These are phyloP conservation scores for Trilocha varians DNA, from an alignment of 2,888 invertebrate genomes.

Conservation along the genomic window DNA sequence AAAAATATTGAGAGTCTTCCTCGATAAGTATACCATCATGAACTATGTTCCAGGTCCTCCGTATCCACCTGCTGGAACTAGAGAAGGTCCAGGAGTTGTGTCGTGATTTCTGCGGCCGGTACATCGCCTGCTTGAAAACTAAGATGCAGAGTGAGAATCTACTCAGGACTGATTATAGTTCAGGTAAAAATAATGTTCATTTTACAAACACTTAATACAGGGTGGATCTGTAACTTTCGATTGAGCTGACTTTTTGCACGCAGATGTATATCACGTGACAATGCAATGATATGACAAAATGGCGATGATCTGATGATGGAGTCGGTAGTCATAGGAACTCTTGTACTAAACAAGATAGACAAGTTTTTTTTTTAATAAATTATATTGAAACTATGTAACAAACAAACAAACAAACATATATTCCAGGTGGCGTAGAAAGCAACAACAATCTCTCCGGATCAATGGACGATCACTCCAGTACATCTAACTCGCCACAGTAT, in stretches of 20 bases:
- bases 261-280: no score
- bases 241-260: no score
- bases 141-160: slow-evolving; percentile 93
- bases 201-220: no score
- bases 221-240: no score
- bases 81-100: slow-evolving; percentile 96
- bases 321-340: no score
- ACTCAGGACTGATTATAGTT: slow-evolving; percentile 84
- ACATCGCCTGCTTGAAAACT: slow-evolving; percentile 91
- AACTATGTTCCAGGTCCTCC: slow-evolving; percentile 82
- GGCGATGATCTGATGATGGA: no score
- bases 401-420: no score
- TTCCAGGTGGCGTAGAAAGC: slow-evolving; percentile 61
- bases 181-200: slow-evolving; percentile 62
- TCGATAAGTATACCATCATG: not conserved
- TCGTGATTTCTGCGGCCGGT: slow-evolving; percentile 94
- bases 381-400: no score
- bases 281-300: no score
- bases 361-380: no score
- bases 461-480: slow-evolving; percentile 66
- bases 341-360: no score
- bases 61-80: slow-evolving; percentile 92
- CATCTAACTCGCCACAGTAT: slow-evolving; percentile 68
- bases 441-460: slow-evolving; percentile 63
- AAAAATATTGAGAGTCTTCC: not conserved